Base-by-base conservation (phyloP, 2,888 invertebrate species). In the Antheraea yamamai region DNA sequence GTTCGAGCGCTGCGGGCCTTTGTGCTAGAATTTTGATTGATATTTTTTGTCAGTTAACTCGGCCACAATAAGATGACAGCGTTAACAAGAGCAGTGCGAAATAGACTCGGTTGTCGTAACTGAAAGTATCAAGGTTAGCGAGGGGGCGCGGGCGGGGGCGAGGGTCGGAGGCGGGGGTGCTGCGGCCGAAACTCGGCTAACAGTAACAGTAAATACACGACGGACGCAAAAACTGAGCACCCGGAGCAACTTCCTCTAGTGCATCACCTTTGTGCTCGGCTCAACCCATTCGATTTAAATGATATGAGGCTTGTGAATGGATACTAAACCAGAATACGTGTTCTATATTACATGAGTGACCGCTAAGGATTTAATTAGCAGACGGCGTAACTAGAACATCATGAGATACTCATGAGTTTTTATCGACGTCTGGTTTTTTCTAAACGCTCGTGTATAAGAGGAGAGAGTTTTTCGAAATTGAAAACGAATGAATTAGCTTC, bases 21-120 rank as follows among this genome's bases (percentile, higher is more conserved):
- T 94, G 94, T 92, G 91, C 95, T 92, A 95, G 94, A 95, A 94
- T 94, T 94, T 94, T 93, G 95, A 95, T 95, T 95, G 94, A 94
- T 95, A 94, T 95, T 95, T 95, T 95, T 95, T 95, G 93, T 94
- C 87, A 87, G 92, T 86, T 91, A 92, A 91, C 91, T 92, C 92
- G 92, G 90, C 90, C 92, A 94, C 94, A 94, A 94, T 93, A 91
- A 94, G 92, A 92, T 92, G 93, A 93, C 91, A 91, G 91, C 87
- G 89, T 88, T 93, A 93, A 94, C 92, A 92, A 94, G 93, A 95
- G 90, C 86, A 93, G 92, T 93, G 94, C 94, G 88, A 93, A 95
- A 94, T 93, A 87, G 92, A 91, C 82, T 85, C 84, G 83, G 83
- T 79, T 89, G 86, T 90, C 89, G 93, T 91, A 93, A 93, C 94